These are phyloP conservation scores for Miichthys miiuy DNA, from an alignment of 2,797 vertebrate genomes.

Conservation along the genomic window DNA sequence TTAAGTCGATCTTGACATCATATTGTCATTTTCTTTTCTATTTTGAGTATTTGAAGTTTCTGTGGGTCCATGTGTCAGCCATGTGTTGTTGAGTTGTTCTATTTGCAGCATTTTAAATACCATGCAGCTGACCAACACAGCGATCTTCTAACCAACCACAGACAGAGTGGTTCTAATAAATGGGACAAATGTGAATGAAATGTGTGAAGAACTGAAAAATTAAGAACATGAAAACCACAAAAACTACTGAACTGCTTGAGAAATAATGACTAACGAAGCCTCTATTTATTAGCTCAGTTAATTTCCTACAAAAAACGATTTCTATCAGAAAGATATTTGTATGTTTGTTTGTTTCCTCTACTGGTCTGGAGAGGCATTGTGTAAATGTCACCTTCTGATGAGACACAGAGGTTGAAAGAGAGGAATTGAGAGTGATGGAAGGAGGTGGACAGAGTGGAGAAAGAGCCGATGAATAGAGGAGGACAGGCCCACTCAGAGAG, in stretches of 20 bases:
- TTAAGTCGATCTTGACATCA: not conserved
- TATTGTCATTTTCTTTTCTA: not conserved
- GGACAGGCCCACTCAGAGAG: conserved; percentile 18
- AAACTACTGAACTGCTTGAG: not conserved
- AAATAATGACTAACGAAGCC: not conserved
- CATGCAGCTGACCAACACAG: conserved; percentile 11
- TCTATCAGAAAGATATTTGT: too few species aligned
- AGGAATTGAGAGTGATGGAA: conserved; percentile 9
- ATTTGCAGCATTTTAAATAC: conserved; percentile 1
- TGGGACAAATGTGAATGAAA: not conserved
- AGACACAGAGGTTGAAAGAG: conserved; percentile 21
- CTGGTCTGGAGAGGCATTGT: not conserved
- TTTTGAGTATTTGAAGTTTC: not conserved
- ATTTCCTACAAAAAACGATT: not conserved
- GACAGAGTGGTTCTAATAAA: not conserved
- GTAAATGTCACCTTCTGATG: conserved; percentile 13
- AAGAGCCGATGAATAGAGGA: conserved; percentile 34
- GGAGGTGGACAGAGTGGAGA: conserved; percentile 27
- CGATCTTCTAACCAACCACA: not conserved
- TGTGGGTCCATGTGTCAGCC: conserved; percentile 15
- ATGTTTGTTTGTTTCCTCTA: too few species aligned
- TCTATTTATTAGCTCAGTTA: not conserved
- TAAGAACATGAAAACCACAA: not conserved
- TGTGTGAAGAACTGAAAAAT: not conserved
- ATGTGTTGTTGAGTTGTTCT: conserved; percentile 1